Percentiles rank a stretch among this genome's conserved stretches.
phyloP scores from a whole-genome alignment of 2,888 invertebrate genomes.

The Pimpla rufipes region DNA sequence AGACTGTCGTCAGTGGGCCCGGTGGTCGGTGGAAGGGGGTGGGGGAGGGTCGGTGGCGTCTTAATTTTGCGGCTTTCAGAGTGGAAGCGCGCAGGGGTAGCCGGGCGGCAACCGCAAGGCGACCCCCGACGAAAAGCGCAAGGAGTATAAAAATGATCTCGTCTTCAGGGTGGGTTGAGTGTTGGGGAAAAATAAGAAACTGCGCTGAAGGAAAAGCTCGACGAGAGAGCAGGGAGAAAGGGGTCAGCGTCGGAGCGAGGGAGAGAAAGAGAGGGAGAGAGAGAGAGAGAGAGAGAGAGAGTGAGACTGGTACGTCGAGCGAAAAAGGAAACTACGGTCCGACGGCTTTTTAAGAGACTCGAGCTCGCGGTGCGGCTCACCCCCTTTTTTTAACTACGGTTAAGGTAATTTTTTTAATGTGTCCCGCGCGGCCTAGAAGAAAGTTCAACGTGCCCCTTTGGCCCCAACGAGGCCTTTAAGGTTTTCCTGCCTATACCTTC shows the following conservation, averaged over 20 bases:
- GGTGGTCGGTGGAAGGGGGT: not conserved
- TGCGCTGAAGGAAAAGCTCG: conserved; percentile 45
- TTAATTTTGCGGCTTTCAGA: conserved; percentile 71
- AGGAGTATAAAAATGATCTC: conserved; percentile 66
- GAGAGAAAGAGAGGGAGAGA: conserved; percentile 1
- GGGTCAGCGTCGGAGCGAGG: conserved; percentile 15
- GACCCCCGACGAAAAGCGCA: conserved; percentile 52
- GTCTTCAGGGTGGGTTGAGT: conserved; percentile 37
- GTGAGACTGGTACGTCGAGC: conserved; percentile 41
- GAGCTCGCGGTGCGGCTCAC: conserved; percentile 42
- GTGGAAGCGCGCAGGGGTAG: conserved; percentile 36
- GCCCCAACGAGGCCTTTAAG: conserved; percentile 29
- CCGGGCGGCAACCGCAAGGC: conserved; percentile 10
- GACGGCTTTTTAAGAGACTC: conserved; percentile 56
- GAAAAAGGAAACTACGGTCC: conserved; percentile 51
- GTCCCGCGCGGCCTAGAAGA: conserved; percentile 46
- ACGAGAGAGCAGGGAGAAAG: conserved; percentile 32
- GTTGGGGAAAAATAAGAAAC: conserved; percentile 58
- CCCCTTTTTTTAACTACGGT: conserved; percentile 54
- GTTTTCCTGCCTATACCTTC: conserved; percentile 22
- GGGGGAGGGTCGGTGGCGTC: conserved; percentile 50
- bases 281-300: not conserved
- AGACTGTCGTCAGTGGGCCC: not conserved
- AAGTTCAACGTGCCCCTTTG: conserved; percentile 52
- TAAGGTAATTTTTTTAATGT: conserved; percentile 70